Percentiles rank a stretch among this genome's conserved stretches.
phyloP scores from a whole-genome alignment of 2,113 vertebrate genomes.

The Sterrhoptilus dennistouni region DNA sequence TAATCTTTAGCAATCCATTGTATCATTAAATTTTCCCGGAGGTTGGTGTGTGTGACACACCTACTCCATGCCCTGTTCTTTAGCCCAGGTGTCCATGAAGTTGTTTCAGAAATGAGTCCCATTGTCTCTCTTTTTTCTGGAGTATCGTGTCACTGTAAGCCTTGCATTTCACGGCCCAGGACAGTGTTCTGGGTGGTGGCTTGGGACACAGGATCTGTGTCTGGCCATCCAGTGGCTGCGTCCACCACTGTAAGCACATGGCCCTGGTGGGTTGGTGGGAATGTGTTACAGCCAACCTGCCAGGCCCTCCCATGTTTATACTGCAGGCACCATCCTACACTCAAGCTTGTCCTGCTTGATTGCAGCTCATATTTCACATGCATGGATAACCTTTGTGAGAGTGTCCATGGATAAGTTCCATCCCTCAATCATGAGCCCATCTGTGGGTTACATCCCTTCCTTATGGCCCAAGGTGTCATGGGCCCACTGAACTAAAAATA shows the following conservation, averaged over 20 bases:
- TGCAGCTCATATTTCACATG: not conserved
- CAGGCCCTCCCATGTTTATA: not conserved
- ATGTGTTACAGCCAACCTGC: not conserved
- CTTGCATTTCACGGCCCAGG: not conserved
- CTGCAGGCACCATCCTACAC: not conserved
- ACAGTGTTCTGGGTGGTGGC: not conserved
- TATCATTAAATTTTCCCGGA: not conserved
- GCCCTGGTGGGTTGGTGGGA: not conserved
- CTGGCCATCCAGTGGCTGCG: not conserved
- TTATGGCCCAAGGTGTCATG: not conserved
- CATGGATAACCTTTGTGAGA: not conserved
- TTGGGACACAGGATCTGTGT: not conserved
- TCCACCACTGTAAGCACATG: not conserved
- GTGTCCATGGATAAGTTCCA: not conserved
- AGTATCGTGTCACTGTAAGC: not conserved
- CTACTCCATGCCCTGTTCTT: not conserved
- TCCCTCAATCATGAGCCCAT: rapidly evolving
- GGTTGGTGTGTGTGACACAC: not conserved
- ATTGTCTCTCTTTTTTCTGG: not conserved
- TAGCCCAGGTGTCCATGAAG: not conserved
- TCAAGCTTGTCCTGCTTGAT: not conserved
- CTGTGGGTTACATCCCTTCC: not conserved
- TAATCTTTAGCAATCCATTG: rapidly evolving
- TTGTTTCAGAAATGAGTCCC: not conserved
- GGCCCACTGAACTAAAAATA: not conserved